Evolutionary conservation across 2,888 invertebrate genomes (phyloP).

Genomic region (Macaria notata): DNA sequence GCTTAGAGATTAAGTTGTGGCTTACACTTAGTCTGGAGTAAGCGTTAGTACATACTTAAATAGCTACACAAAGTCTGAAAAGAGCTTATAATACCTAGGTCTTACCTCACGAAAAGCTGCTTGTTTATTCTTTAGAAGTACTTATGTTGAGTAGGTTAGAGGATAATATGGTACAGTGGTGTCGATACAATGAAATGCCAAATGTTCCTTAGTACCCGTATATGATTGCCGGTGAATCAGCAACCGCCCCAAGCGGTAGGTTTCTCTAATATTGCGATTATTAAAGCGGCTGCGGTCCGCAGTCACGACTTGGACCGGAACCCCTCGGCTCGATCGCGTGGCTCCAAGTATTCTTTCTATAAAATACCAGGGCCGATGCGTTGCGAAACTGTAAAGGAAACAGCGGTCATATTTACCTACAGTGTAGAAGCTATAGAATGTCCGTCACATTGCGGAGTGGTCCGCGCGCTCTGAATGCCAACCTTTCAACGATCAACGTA

Average conservation of each 20-base stretch:
- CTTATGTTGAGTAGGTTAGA: too few relatives aligned
- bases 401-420: constrained; percentile 24
- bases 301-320: constrained; percentile 41
- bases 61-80: too few relatives aligned
- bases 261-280: constrained; percentile 33
- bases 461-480: constrained; percentile 46
- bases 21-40: too few relatives aligned
- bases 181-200: too few relatives aligned
- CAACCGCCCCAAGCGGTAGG: constrained; percentile 20
- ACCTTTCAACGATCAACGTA: constrained; percentile 28
- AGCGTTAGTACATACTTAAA: too few relatives aligned
- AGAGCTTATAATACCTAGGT: too few relatives aligned
- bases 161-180: too few relatives aligned
- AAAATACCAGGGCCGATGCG: constrained; percentile 37
- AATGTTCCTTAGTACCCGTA: too few relatives aligned
- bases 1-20: too few relatives aligned
- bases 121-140: too few relatives aligned
- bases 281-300: constrained; percentile 31
- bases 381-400: constrained; percentile 39
- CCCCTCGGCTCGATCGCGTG: constrained; percentile 28
- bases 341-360: constrained; percentile 33
- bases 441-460: constrained; percentile 36
- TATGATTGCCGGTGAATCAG: constrained; percentile 9
- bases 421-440: constrained; percentile 14
- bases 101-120: too few relatives aligned